Evolutionary conservation across 2,888 invertebrate species (phyloP).

Genomic region (Tethea ocularis): DNA sequence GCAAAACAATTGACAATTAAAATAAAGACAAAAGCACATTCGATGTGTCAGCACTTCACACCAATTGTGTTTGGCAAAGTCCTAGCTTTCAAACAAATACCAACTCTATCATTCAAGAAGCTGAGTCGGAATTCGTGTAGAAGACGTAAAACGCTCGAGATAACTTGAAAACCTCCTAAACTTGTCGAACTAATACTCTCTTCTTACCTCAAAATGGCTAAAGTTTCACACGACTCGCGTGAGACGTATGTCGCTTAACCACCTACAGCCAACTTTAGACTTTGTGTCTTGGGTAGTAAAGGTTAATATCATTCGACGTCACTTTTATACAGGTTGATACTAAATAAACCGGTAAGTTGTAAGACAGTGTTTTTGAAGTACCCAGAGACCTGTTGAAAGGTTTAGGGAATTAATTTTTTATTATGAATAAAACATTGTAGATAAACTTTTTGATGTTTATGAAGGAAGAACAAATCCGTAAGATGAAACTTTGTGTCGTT

Average conservation of each 20-base stretch:
- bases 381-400: conserved; percentile 61
- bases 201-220: conserved; percentile 75
- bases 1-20: conserved; percentile 44
- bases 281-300: conserved; percentile 36
- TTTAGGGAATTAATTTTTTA: conserved; percentile 44
- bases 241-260: conserved; percentile 41
- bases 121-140: conserved; percentile 34
- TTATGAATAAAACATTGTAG: conserved; percentile 29
- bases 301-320: conserved; percentile 28
- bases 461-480: neutral
- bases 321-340: conserved; percentile 49
- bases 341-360: conserved; percentile 62
- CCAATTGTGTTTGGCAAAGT: conserved; percentile 46
- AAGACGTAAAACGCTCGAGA: conserved; percentile 48
- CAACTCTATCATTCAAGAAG: conserved; percentile 24
- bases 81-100: conserved; percentile 24
- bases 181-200: conserved; percentile 78
- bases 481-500: neutral
- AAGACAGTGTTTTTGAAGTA: conserved; percentile 57
- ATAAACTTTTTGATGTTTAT: conserved; percentile 16
- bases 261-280: conserved; percentile 41
- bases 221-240: conserved; percentile 53
- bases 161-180: conserved; percentile 70
- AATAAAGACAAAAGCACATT: conserved; percentile 49
- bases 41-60: conserved; percentile 49